Base-by-base conservation (phyloP, 2,888 invertebrate species). In the Tenodera sinensis region DNA sequence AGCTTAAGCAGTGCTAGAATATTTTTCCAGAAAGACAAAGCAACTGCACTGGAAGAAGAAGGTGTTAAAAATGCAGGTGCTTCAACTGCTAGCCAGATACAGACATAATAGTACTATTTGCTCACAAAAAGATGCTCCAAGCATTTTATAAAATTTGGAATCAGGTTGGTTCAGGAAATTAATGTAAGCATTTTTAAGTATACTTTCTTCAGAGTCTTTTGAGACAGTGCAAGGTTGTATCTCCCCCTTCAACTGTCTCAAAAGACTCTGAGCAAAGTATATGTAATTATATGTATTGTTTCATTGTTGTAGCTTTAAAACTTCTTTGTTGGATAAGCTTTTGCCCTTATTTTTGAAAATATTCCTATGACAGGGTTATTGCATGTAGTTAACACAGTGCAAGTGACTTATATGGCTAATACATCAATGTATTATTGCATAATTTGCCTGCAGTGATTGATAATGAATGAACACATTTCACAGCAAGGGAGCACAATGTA, bases 1-100 rank as follows among this genome's bases (percentile, higher is more conserved):
- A 98, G 97, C 92, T 95, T 99, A 89, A 98, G 97, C 91, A 99
- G 99, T 93, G 98, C 99, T 9, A 96, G 98, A 93, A 98, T 99
- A 93, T 99, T 99, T 94, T 99, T 99, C 93, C 96, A 97, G 93
- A 91, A 92, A 82, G 92, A 93, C 87, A 90, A 89, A 87, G 25
- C 2, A 42, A 12, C 89, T 30, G 47, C 28, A 20, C 86, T 30
- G n/a, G 88, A 89, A 28, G 85, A 88, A 20, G 87, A 89, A 34
- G 87, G 81, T 27, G 28, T 54, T 30, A 86, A 89, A 28, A 71
- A 71, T 71, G 54, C 15, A 71, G 25, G 25, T 71, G 25, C 25
- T 71, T 71, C 54, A 20, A 71, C 15, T 25, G 8, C 54, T 71
- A 71, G 20, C 20, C 54, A 71, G 25, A 20, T 20, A 25, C 54